Evolutionary conservation across 2,888 invertebrate species (phyloP), one percentile per base, ranked within the genome.

Genomic region (Neoscelio sp.): DNA sequence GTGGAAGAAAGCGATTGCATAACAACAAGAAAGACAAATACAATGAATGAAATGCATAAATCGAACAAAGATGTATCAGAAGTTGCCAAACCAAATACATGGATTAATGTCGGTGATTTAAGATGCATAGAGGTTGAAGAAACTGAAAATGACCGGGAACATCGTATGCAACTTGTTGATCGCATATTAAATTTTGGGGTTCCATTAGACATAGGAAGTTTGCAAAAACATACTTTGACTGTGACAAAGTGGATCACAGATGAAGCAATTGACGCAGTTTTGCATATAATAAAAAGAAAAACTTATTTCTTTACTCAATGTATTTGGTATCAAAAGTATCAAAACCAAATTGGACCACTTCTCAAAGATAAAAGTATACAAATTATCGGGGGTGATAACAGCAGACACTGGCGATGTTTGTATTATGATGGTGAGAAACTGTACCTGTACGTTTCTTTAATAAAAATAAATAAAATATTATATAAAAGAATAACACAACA

Each of bases 361-460:
- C 0, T 5, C 2, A 23, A 15, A 1, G 33, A 15, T 0, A 44
- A 33, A 38, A 46, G 56, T 40, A n/a, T 80, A 1, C 68, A 74
- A 52, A 50, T 81, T 6, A 67, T 80, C 15, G 81, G 81, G 20
- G 80, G 81, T 15, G 20, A 35, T 4, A 35, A 15, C 20, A 35
- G 38, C 18, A 13, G 20, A 2, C 81, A 81, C 38, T 80, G 82
- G 82, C 42, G 76, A n/a, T 80, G 80, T 35, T 20, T 75, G 17
- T 65, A 58, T 23, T 80, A 50, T 35, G 74, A 81, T 54, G 73
- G 76, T 8, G 6, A 50, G 5, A 52, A 28, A 26, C 35, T 82
- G n/a, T 33, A 7, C n/a, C 23, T 48, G 20, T 81, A 75, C 26
- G 82, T 58, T 30, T 77, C 82, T 2, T 33, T 38, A 5, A 35